Evolutionary conservation across 2,113 vertebrate genomes (phyloP), one percentile per base, ranked within the genome.

Genomic region (Eublepharis macularius): DNA sequence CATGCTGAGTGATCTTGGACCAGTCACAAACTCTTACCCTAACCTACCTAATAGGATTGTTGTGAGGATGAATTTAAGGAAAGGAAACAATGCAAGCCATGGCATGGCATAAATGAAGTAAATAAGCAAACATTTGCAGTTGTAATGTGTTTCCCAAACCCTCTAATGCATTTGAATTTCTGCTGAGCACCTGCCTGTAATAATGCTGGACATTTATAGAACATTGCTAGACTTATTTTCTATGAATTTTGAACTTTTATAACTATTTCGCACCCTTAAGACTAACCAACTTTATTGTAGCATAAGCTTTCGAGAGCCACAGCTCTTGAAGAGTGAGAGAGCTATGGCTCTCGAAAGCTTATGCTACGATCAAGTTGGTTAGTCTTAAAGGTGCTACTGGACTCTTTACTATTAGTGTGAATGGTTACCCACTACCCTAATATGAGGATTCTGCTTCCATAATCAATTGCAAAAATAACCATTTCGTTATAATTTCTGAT

Each of bases 161-260:
- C 5, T 7, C 24, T 24, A 87, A 70, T 76, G 75, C 77, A 87
- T 63, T 87, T 72, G 77, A 1, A 76, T 63, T 39, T 57, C 14
- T 45, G 65, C 34, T 26, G 83, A 84, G 9, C 73, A 85, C 51
- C 84, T 41, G 86, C 81, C 29, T 86, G 21, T n/a, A 79, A n/a
- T 4, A 84, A 14, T 34, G 13, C 47, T 83, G 4, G 6, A 13
- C 78, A 13, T 41, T 36, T 51, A 32, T 34, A 51, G 1, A 60
- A 10, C 83, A 78, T n/a, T 45, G 72, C 65, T 0, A 57, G 24
- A 80, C 36, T 77, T n/a, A n/a, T 69, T 79, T 2, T 26, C 9
- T 13, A 63, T 63, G 24, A 26, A 54, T 26, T 12, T 57, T 81
- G 10, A 70, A 14, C 21, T 66, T 36, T 66, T 32, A 76, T 10